These are phyloP conservation scores for Periphyllus acericola DNA, from an alignment of 2,888 invertebrate species.

Conservation along the genomic window DNA sequence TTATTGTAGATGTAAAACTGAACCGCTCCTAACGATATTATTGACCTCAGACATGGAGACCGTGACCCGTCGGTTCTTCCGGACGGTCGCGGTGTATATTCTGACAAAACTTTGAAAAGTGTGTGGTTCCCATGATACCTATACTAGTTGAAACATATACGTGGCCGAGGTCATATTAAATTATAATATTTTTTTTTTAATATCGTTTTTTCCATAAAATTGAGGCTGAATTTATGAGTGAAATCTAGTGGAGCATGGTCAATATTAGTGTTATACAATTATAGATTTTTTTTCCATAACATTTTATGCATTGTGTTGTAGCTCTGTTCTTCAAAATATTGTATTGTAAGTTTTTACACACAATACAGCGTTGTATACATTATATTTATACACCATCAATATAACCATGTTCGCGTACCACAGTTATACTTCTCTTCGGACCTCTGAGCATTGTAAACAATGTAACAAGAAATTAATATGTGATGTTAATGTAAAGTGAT, in stretches of 20 bases:
- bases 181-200: slow-evolving; percentile 22
- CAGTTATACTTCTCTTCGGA: neutral
- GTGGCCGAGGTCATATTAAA: slow-evolving; percentile 39
- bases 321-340: neutral
- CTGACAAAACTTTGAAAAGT: slow-evolving; percentile 42
- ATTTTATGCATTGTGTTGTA: neutral
- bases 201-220: neutral
- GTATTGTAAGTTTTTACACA: neutral
- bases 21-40: slow-evolving; percentile 48
- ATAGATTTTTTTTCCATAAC: neutral
- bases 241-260: slow-evolving; percentile 11
- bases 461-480: neutral
- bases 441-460: neutral
- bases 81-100: slow-evolving; percentile 19
- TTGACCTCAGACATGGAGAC: slow-evolving; percentile 47
- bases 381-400: neutral
- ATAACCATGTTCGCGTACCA: neutral
- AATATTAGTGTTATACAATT: neutral
- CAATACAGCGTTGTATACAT: neutral
- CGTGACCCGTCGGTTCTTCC: slow-evolving; percentile 50
- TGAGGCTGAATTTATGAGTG: slow-evolving; percentile 23
- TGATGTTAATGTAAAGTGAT: neutral
- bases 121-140: slow-evolving; percentile 10
- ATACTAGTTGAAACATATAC: slow-evolving; percentile 11
- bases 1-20: neutral